Conservation (phyloP, 2,888 invertebrate species). For the Nephrotoma appendiculata region DNA sequence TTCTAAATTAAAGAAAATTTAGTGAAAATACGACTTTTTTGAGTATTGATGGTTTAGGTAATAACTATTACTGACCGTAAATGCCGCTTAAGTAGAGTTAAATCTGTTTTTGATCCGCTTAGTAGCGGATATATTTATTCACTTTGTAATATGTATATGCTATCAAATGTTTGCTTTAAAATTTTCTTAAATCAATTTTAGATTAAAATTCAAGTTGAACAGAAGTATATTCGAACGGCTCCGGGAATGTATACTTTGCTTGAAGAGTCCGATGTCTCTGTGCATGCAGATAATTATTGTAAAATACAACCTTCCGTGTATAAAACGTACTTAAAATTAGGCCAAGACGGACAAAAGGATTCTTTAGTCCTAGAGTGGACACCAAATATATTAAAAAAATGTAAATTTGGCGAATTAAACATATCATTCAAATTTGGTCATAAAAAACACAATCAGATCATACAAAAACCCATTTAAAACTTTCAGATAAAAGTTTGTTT, state of each 20-base stretch:
- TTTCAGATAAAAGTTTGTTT: background rate
- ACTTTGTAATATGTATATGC: no score
- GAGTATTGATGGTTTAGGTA: no score
- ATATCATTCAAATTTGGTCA: slow-evolving; percentile 58
- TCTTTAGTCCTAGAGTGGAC: slow-evolving; percentile 61
- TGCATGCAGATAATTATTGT: slow-evolving; percentile 7
- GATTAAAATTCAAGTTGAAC: slow-evolving; percentile 46
- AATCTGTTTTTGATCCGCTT: no score
- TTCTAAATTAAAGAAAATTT: no score
- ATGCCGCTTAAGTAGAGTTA: no score
- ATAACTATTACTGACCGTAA: no score
- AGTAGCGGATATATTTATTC: no score
- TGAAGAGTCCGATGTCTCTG: background rate
- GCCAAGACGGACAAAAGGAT: background rate
- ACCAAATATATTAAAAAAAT: slow-evolving; percentile 51
- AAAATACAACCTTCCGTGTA: slow-evolving; percentile 21
- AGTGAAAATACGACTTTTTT: no score
- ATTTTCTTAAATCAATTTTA: slow-evolving; percentile 21
- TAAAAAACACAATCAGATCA: slow-evolving; percentile 27
- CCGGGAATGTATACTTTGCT: slow-evolving; percentile 39
- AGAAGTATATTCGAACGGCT: slow-evolving; percentile 45
- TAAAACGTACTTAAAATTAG: slow-evolving; percentile 22
- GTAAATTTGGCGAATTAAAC: slow-evolving; percentile 55
- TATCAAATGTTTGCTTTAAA: background rate
- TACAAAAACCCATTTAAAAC: background rate